Evolutionary conservation across 2,888 invertebrate genomes (phyloP), one percentile per base, ranked within the genome.

Genomic region (Dendrolimus houi): DNA sequence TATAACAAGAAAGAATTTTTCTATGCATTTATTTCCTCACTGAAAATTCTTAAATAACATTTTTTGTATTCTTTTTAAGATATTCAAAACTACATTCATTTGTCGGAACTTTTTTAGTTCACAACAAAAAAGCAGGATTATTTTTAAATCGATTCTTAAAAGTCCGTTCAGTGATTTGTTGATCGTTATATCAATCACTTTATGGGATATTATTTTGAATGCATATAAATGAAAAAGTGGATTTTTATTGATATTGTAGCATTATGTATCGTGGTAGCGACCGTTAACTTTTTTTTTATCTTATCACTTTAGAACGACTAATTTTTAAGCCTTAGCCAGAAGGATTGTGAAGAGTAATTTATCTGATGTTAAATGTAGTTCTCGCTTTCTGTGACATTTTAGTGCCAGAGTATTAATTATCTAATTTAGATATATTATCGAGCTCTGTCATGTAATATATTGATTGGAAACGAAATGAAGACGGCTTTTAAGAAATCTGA

Each of bases 1-100:
- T 88, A 85, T 87, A 87, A 85, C 82, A 88, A 88, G 85, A 87
- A 87, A 85, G 81, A 86, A 85, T 81, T 86, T 87, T 85, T 87
- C 87, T 87, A 87, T 87, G 83, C 85, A 87, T 85, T 83, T 79
- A 79, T 83, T 83, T 85, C 79, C 78, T 79, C 71, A 77, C 79
- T 79, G 72, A 79, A 83, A 84, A 82, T 82, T 78, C 78, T 75
- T 77, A 72, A 69, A 70, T 64, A 54, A 58, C 53, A 54, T 47
- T 47, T 47, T 47, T 47, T 47, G 47, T 47, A 12, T 47, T 8
- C 47, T 47, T 47, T 47, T 47, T 47, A 47, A 47, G 29, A 29
- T 29, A 47, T 47, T 47, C 47, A 47, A 47, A 47, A 10, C 12
- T 47, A 47, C 47, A 47, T 47, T 12, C 47, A 9, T 47, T 47